These are phyloP conservation scores for Eudemis profundana DNA, from an alignment of 2,888 invertebrate species.

Conservation along the genomic window DNA sequence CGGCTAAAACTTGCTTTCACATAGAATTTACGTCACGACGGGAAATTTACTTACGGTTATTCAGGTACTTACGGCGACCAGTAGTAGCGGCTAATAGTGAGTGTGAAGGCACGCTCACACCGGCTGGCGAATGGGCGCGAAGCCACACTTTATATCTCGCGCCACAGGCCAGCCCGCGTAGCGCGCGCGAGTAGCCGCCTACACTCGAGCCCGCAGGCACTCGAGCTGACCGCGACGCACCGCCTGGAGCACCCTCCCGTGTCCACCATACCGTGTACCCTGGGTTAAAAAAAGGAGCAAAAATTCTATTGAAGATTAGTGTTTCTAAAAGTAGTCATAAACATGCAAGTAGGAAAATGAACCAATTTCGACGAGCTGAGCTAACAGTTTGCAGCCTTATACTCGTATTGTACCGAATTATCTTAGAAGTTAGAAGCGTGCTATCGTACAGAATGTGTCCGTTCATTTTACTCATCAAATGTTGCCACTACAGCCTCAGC, in stretches of 20 bases:
- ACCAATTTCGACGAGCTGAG: too few species aligned
- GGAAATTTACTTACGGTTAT: too few species aligned
- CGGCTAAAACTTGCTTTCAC: too few species aligned
- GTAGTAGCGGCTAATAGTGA: conserved; percentile 86
- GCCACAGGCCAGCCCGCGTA: conserved; percentile 89
- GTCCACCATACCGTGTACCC: conserved; percentile 69
- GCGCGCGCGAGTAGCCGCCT: conserved; percentile 71
- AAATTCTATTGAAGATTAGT: not conserved
- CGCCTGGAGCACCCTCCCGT: conserved; percentile 43
- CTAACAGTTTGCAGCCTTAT: too few species aligned
- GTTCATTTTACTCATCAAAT: too few species aligned
- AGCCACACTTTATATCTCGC: conserved; percentile 88
- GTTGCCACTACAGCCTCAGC: too few species aligned
- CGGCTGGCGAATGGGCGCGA: conserved; percentile 88
- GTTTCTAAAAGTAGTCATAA: too few species aligned
- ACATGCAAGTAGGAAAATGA: too few species aligned
- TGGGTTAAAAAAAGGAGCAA: conserved; percentile 35
- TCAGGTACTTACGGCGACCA: conserved; percentile 84
- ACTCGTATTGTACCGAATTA: too few species aligned
- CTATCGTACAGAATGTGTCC: too few species aligned
- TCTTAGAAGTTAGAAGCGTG: too few species aligned
- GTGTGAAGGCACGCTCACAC: conserved; percentile 87
- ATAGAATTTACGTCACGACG: too few species aligned
- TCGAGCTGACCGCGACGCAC: conserved; percentile 60
- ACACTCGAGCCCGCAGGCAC: conserved; percentile 65